These are phyloP conservation scores for Spinus olivaceus DNA, from an alignment of 2,797 vertebrate genomes.

Conservation along the genomic window DNA sequence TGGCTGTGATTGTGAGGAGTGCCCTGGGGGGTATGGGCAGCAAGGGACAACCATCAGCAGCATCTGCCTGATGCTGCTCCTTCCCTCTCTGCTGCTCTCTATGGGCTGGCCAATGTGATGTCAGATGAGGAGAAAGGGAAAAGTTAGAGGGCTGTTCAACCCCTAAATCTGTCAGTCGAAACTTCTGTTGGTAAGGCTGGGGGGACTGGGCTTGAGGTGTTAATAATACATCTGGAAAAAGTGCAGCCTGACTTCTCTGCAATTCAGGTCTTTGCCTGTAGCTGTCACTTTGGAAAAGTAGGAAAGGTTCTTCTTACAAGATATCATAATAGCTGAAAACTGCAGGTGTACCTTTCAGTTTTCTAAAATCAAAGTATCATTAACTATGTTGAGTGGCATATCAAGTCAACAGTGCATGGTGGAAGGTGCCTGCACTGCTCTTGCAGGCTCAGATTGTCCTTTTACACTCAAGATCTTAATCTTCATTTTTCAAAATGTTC, in stretches of 20 bases:
- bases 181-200: background rate
- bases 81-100: background rate
- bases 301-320: background rate
- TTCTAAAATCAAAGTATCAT: background rate
- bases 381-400: background rate
- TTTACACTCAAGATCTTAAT: conserved; percentile 14
- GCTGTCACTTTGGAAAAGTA: background rate
- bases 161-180: background rate
- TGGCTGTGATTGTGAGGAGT: background rate
- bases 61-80: background rate
- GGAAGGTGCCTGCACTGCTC: background rate
- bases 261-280: background rate
- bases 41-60: background rate
- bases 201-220: background rate
- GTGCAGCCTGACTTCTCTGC: background rate
- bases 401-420: background rate
- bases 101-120: accelerated
- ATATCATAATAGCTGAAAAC: background rate
- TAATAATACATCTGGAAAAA: background rate
- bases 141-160: background rate
- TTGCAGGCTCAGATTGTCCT: background rate
- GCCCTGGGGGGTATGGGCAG: accelerated
- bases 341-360: background rate
- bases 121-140: background rate
- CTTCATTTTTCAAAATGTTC: conserved; percentile 1